Evolutionary conservation across 1,140 invertebrate genomes (phyloP).

Genomic region (Vanessa atalanta): DNA sequence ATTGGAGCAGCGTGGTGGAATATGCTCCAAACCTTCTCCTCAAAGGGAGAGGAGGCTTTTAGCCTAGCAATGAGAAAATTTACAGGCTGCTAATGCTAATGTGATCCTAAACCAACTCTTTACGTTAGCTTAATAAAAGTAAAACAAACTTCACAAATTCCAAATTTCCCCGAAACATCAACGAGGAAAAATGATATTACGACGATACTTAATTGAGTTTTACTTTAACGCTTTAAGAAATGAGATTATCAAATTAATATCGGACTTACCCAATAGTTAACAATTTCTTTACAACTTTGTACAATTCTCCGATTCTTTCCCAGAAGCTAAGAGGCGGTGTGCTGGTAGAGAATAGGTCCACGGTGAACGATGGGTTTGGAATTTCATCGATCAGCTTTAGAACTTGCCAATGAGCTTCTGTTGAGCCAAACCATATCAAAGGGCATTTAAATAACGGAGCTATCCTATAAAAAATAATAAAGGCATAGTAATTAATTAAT

Average conservation of each 20-base stretch:
- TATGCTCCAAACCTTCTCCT: too few species aligned
- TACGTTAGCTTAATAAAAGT: too few species aligned
- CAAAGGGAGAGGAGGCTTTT: too few species aligned
- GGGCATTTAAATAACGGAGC: conserved; percentile 57
- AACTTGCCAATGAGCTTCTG: conserved; percentile 58
- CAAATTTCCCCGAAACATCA: neutral
- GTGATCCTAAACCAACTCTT: too few species aligned
- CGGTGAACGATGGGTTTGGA: conserved; percentile 54
- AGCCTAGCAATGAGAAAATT: too few species aligned
- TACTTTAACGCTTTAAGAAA: neutral
- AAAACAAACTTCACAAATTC: neutral
- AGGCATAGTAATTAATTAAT: too few species aligned
- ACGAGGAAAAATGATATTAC: too few species aligned
- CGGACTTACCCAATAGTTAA: conserved; percentile 42
- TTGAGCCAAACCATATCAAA: conserved; percentile 56
- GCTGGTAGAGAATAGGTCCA: conserved; percentile 50
- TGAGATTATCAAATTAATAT: neutral
- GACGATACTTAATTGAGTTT: neutral
- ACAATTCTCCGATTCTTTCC: conserved; percentile 48
- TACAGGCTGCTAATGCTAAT: too few species aligned
- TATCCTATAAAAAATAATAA: conserved; percentile 47
- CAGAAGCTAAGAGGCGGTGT: conserved; percentile 46
- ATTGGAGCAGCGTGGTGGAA: too few species aligned
- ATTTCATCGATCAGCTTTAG: conserved; percentile 52
- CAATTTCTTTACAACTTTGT: conserved; percentile 44